A percentile compares a stretch with the other conserved stretches of the same genome.
phyloP scores from a whole-genome alignment of 2,888 invertebrate genomes.

The Andrena minutula region DNA sequence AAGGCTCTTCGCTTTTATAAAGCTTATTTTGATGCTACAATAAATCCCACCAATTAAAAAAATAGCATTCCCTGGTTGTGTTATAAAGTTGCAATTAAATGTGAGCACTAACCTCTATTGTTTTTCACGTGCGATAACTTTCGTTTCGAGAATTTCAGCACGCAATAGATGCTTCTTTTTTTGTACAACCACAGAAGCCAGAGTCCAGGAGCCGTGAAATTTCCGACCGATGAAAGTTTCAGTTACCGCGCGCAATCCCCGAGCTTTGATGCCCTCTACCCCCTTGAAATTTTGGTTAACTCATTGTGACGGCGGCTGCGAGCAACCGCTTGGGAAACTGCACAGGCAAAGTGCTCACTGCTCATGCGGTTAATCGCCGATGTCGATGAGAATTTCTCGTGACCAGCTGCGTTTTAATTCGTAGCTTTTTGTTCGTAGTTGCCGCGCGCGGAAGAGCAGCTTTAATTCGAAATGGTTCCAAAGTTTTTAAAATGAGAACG shows the following conservation, averaged over 20 bases:
- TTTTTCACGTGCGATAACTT: conserved; percentile 4
- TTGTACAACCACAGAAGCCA: conserved; percentile 5
- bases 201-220: conserved; percentile 42
- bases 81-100: too few species aligned
- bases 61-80: too few species aligned
- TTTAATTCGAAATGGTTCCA: background rate
- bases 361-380: conserved; percentile 36
- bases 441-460: too few species aligned
- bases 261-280: conserved; percentile 26
- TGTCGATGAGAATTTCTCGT: conserved; percentile 40
- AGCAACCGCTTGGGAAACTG: conserved; percentile 40
- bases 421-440: conserved; percentile 10
- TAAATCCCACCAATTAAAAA: too few species aligned
- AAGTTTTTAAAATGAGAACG: background rate
- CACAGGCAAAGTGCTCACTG: conserved; percentile 37
- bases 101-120: background rate
- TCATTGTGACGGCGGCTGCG: conserved; percentile 42
- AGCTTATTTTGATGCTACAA: too few species aligned
- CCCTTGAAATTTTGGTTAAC: conserved; percentile 51
- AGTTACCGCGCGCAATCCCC: conserved; percentile 29
- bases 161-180: conserved; percentile 20
- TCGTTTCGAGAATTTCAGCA: conserved; percentile 13
- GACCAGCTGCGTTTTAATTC: conserved; percentile 49
- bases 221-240: conserved; percentile 59
- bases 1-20: too few species aligned